Evolutionary conservation across 1,140 invertebrate genomes (phyloP).

Genomic region (Ladona fulva): DNA sequence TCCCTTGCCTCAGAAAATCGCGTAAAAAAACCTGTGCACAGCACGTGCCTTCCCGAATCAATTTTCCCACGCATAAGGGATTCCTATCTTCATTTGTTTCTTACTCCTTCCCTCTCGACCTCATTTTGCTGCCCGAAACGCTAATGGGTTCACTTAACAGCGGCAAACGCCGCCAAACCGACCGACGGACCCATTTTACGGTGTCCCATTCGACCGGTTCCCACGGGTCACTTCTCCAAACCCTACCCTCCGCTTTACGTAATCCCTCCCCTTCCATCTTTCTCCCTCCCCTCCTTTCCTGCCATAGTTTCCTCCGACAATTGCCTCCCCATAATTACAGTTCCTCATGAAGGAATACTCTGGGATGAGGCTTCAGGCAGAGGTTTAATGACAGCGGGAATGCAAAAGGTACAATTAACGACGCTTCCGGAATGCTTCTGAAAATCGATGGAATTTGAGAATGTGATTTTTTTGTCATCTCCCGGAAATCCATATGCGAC

Average conservation of each 20-base stretch:
- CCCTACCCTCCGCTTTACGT: not conserved
- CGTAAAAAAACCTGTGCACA: not conserved
- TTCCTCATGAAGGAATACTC: too few relatives aligned
- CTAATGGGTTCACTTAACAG: constrained; percentile 1
- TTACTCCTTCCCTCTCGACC: not conserved
- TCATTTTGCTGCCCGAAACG: not conserved
- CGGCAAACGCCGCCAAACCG: not conserved
- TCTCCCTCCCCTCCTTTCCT: not conserved
- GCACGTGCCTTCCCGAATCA: not conserved
- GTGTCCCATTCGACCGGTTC: not conserved
- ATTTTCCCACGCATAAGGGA: constrained; percentile 9
- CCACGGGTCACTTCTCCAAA: not conserved
- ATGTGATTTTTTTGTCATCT: too few relatives aligned
- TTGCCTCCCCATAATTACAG: too few relatives aligned
- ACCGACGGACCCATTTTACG: not conserved
- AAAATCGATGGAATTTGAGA: too few relatives aligned
- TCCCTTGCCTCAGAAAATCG: too few relatives aligned
- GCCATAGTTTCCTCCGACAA: not conserved
- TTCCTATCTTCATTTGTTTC: not conserved
- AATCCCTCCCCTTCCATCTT: not conserved
- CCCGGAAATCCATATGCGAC: too few relatives aligned
- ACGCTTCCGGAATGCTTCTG: too few relatives aligned
- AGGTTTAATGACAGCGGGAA: too few relatives aligned
- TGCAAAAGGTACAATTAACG: too few relatives aligned
- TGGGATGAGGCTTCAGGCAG: too few relatives aligned